Evolutionary conservation across 2,113 vertebrate species (phyloP).

Genomic region (Oostethus manadensis): DNA sequence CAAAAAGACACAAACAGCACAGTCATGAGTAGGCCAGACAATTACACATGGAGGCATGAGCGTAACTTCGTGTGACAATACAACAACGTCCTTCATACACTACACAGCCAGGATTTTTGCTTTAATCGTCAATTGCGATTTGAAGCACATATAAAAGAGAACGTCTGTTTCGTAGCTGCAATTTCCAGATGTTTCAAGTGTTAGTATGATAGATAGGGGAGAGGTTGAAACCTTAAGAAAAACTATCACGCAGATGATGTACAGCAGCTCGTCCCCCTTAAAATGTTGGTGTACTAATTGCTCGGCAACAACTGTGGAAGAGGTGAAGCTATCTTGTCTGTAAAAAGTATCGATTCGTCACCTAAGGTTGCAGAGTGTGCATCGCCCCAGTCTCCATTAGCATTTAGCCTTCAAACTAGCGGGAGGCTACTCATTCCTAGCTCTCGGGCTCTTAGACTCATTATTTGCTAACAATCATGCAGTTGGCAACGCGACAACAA

Average conservation of each 20-base stretch:
- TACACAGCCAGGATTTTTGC: background rate
- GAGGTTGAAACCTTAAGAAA: background rate
- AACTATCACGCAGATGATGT: background rate
- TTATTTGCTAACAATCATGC: too few species aligned
- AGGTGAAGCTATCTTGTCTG: conserved; percentile 6
- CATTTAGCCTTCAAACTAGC: conserved; percentile 1
- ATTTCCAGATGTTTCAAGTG: conserved; percentile 2
- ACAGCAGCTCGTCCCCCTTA: background rate
- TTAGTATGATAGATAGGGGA: background rate
- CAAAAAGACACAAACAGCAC: conserved; percentile 89
- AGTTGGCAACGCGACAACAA: too few species aligned
- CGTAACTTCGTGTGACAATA: conserved; percentile 54
- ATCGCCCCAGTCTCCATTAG: conserved; percentile 43
- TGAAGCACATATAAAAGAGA: conserved; percentile 32
- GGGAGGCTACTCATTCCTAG: too few species aligned
- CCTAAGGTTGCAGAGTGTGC: conserved; percentile 13
- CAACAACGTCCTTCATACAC: conserved; percentile 37
- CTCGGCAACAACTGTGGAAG: conserved; percentile 25
- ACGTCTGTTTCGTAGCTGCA: conserved; percentile 50
- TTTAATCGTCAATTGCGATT: conserved; percentile 24
- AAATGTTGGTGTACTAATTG: background rate
- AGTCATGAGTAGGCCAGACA: conserved; percentile 84
- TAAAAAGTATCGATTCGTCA: background rate
- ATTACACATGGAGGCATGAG: conserved; percentile 73
- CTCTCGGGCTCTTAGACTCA: too few species aligned